Base-by-base conservation (phyloP, 2,797 vertebrate species). In the Coracias cyanogaster region DNA sequence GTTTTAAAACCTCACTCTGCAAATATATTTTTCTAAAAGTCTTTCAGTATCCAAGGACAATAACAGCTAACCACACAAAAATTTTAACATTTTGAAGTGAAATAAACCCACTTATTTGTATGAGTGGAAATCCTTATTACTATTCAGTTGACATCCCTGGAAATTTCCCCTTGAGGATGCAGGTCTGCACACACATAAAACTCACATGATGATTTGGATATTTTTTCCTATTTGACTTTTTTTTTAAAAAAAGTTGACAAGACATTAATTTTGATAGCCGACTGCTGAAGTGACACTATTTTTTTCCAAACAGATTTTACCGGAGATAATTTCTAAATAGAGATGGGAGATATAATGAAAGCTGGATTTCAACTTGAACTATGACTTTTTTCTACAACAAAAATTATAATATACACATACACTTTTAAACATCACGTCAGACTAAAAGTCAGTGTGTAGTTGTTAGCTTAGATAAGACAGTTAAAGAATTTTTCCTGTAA, bases 401-500 rank as follows among this genome's bases (percentile, higher is more conserved):
- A 52, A 39, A 24, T 46, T 62, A 13, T 57, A 82, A 31, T 5
- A 61, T 8, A 69, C 7, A 62, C 31, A 43, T 5, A 13, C 3
- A 24, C 21, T 60, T 71, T 26, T 52, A 82, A 91, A 80, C 66
- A 79, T 43, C 57, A 43, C 18, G 20, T 52, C 77, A 86, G 41
- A 35, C 8, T 18, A n/a, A 94, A 60, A 79, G 12, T 37, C 60
- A 10, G 49, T 15, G 9, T n/a, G 6, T 22, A 86, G 54, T 29
- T 82, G 7, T 7, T 17, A 86, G 28, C 29, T 66, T 65, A 88
- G 60, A 84, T 55, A 90, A 86, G 60, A 73, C 45, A 88, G 58
- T 67, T 79, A 90, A 96, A 96, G 65, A 94, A 97, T 81, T 94
- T 86, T 41, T 85, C n/a, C 60, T 86, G 72, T 94, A 94, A 97